Evolutionary conservation across 2,888 invertebrate genomes (phyloP), one percentile per base, ranked within the genome.

Genomic region (Blastobasis lacticolella): DNA sequence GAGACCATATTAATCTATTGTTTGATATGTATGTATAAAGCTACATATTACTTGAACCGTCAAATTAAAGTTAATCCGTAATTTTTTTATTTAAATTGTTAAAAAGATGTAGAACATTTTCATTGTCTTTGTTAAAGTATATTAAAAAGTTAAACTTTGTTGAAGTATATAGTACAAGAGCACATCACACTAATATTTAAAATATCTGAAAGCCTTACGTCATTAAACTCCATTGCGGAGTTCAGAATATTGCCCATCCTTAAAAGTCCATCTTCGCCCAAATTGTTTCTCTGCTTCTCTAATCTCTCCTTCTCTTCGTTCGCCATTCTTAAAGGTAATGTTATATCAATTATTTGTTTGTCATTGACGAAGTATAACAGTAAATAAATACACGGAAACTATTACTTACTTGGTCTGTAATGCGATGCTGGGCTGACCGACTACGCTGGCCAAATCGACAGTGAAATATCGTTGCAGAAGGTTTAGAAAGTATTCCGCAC

Each of bases 211-310:
- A 23, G 47, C 45, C 48, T 59, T 69, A 94, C 94, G 81, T 95
- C 94, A 80, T 97, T 96, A 58, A 90, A 90, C 49, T 90, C 89
- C 64, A 94, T 91, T 0, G 97, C 95, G 48, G 91, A 88, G 50
- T 91, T 84, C 23, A 97, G 75, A 37, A 84, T 75, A 55, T 89
- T 82, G 1, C 81, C 91, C 69, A 93, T 93, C 53, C 90, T 71
- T 49, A 89, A 84, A 23, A 97, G 81, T 0, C 97, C 97, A 0
- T 88, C 87, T 52, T 89, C 87, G 1, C 95, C 94, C 4, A 97
- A 85, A 8, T 67, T 63, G 50, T 88, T 75, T 57, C 91, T 87
- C 71, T 95, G 95, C 47, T 89, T 82, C 62, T 91, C 90, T 50
- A 96, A 78, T 47, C 97, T 89, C 9, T 88, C 81, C 61, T 93